phyloP scores from a whole-genome alignment of 2,113 vertebrate genomes.

The Gnathonemus echidnorhynchus region DNA sequence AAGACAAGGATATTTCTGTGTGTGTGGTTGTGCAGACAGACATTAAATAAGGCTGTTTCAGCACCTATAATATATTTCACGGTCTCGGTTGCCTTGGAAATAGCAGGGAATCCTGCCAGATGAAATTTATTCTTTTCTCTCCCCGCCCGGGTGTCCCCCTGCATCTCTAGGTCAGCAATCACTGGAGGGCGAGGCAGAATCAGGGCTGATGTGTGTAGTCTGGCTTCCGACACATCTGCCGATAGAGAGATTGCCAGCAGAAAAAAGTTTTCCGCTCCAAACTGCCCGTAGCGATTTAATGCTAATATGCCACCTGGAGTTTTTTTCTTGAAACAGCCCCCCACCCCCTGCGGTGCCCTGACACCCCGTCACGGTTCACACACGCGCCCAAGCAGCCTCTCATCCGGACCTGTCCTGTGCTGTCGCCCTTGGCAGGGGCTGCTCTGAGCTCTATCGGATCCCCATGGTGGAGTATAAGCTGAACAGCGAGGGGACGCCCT shows the following conservation, averaged over 20 bases:
- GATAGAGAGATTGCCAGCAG: neutral
- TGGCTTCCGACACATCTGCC: slow-evolving; percentile 4
- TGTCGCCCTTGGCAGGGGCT: slow-evolving; percentile 67
- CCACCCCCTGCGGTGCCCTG: neutral
- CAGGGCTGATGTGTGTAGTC: neutral
- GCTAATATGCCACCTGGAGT: neutral
- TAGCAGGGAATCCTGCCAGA: neutral
- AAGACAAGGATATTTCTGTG: neutral
- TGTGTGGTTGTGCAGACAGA: neutral
- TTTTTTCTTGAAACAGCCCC: neutral
- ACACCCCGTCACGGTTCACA: neutral
- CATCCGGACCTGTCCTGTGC: slow-evolving; percentile 22
- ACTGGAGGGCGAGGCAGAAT: neutral
- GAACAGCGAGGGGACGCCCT: slow-evolving; percentile 91
- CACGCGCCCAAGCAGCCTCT: neutral
- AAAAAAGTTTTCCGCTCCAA: neutral
- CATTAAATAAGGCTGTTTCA: neutral
- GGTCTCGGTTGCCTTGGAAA: neutral
- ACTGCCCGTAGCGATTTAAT: slow-evolving; percentile 13
- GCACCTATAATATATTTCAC: neutral
- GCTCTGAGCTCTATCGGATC: slow-evolving; percentile 91
- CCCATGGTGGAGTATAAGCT: slow-evolving; percentile 98
- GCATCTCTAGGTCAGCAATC: slow-evolving; percentile 4
- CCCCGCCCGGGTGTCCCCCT: neutral
- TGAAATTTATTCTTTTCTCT: neutral